A percentile compares a stretch with the other conserved stretches of the same genome.
These are phyloP conservation scores for Mastigias papua DNA, from an alignment of 30 jellyfish, hydroid and myxozoan genomes.

Conservation along the genomic window DNA sequence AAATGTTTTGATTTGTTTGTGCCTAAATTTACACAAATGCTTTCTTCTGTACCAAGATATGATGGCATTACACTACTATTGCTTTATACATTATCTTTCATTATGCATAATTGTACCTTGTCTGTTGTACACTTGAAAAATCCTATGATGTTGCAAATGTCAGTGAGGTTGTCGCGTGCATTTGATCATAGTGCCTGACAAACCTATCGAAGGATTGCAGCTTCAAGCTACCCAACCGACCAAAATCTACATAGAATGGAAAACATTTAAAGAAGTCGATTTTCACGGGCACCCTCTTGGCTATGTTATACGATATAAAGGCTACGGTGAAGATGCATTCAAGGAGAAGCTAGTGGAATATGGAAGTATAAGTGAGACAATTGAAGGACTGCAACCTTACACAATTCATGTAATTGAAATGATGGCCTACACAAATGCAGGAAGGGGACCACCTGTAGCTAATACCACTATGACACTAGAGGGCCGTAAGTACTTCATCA, in stretches of 20 bases:
- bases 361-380: slow-evolving; percentile 13
- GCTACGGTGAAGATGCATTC: neutral
- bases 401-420: slow-evolving; percentile 9
- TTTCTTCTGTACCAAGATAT: too few species aligned
- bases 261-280: neutral
- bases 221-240: slow-evolving; percentile 24
- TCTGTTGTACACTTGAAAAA: too few species aligned
- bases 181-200: neutral
- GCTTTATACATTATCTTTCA: too few species aligned
- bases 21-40: too few species aligned
- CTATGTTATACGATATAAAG: slow-evolving; percentile 16
- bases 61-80: too few species aligned
- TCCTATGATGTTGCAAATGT: too few species aligned
- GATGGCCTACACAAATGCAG: slow-evolving; percentile 28
- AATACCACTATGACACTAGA: slow-evolving; percentile 17
- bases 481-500: slow-evolving; percentile 34
- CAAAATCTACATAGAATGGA: slow-evolving; percentile 31
- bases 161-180: neutral
- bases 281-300: slow-evolving; percentile 22
- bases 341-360: slow-evolving; percentile 12
- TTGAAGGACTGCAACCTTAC: slow-evolving; percentile 19
- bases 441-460: slow-evolving; percentile 46
- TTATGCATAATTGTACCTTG: too few species aligned
- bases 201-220: slow-evolving; percentile 1
- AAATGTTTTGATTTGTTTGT: too few species aligned